Conservation (phyloP, 2,113 vertebrate genomes). For the Fulmarus glacialis region DNA sequence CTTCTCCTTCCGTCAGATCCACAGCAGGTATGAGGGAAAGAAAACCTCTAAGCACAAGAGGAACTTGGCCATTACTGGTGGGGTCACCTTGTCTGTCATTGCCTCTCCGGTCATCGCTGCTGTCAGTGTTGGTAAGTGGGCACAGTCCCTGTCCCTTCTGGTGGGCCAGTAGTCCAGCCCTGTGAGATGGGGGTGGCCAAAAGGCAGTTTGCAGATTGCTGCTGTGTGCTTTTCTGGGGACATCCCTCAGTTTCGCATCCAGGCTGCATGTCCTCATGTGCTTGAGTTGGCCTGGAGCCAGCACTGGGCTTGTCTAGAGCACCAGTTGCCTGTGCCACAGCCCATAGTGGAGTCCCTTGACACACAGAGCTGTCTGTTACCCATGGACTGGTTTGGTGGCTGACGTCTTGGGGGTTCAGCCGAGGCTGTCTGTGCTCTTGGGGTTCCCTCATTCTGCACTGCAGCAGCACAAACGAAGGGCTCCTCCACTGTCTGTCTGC, state of each 20-base stretch:
- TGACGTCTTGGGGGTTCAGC: not conserved
- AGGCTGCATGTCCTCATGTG: not conserved
- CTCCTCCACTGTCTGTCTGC: not conserved
- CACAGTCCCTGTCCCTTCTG: not conserved
- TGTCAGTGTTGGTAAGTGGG: conserved; percentile 92
- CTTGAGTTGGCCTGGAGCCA: not conserved
- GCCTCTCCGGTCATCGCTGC: conserved; percentile 96
- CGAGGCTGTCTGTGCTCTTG: not conserved
- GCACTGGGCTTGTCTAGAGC: not conserved
- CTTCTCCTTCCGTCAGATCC: conserved; percentile 82
- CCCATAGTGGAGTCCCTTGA: not conserved
- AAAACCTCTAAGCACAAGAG: conserved; percentile 93
- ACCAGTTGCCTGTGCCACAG: not conserved
- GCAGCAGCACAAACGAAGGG: not conserved
- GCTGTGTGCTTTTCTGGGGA: not conserved
- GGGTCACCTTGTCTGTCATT: conserved; percentile 94
- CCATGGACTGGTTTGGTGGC: not conserved
- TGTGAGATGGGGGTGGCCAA: not conserved
- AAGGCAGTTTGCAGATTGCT: not conserved
- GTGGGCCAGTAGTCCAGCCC: not conserved
- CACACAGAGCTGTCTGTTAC: not conserved
- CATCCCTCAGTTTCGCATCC: not conserved
- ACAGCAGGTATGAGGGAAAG: conserved; percentile 95
- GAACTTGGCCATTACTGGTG: conserved; percentile 96
- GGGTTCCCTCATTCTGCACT: not conserved